Percentiles rank a stretch among this genome's conserved stretches.
Evolutionary conservation across 1,140 invertebrate genomes (phyloP).

Genomic region (Brachionus rubens): DNA sequence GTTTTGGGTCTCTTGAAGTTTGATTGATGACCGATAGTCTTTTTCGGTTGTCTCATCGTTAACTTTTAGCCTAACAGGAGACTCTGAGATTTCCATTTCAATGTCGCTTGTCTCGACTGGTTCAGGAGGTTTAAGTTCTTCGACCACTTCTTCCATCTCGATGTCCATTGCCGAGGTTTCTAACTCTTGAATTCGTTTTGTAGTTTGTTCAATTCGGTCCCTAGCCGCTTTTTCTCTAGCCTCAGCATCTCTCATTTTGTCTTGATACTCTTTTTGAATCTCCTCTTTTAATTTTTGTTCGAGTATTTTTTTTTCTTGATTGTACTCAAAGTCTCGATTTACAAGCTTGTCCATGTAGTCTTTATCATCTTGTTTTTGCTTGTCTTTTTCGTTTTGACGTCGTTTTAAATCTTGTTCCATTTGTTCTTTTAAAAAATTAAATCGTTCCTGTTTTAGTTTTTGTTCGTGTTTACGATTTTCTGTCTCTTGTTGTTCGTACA

Average conservation of each 20-base stretch:
- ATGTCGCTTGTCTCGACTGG: too few relatives aligned
- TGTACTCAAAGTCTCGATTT: not conserved
- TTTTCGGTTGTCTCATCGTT: conserved; percentile 2
- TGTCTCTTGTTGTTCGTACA: conserved; percentile 17
- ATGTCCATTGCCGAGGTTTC: not conserved
- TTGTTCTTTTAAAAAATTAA: conserved; percentile 16
- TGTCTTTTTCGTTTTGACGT: conserved; percentile 24
- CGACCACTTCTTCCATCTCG: not conserved
- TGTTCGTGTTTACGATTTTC: not conserved
- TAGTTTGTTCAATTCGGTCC: not conserved
- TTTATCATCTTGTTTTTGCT: conserved; percentile 22
- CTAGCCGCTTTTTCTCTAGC: conserved; percentile 15
- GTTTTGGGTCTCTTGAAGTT: not conserved
- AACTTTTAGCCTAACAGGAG: not conserved
- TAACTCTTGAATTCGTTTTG: not conserved
- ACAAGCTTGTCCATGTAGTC: conserved; percentile 37
- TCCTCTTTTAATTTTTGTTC: conserved; percentile 7
- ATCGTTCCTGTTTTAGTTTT: not conserved
- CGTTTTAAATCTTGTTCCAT: conserved; percentile 31
- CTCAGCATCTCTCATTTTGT: not conserved
- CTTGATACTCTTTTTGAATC: conserved; percentile 30
- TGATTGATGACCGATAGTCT: not conserved
- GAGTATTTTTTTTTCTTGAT: not conserved
- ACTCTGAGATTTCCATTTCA: not conserved
- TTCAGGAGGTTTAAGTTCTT: not conserved